These are phyloP conservation scores for Notamacropus eugenii DNA, from an alignment of 2,797 vertebrate genomes.

Conservation along the genomic window DNA sequence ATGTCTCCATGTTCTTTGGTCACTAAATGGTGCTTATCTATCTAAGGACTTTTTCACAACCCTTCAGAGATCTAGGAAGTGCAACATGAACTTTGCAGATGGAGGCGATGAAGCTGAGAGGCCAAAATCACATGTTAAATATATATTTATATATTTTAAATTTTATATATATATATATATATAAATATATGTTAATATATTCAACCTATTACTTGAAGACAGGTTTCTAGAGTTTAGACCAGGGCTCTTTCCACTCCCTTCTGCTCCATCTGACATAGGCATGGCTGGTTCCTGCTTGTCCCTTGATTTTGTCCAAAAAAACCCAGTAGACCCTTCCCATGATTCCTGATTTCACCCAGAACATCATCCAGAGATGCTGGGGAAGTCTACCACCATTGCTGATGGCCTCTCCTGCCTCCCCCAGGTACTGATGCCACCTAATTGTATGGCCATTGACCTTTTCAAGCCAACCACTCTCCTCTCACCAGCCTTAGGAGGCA, in stretches of 20 bases:
- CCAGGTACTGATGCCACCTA: background rate
- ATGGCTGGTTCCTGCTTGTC: background rate
- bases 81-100: background rate
- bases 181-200: too few species aligned
- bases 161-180: too few species aligned
- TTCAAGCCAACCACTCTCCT: background rate
- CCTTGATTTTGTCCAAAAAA: background rate
- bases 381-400: background rate
- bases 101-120: background rate
- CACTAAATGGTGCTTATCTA: too few species aligned
- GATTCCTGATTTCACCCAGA: background rate
- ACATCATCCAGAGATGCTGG: rapidly evolving
- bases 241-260: background rate
- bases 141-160: too few species aligned
- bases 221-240: background rate
- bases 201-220: background rate
- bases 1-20: background rate
- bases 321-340: background rate
- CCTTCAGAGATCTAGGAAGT: background rate
- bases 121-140: background rate
- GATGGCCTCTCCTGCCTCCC: background rate
- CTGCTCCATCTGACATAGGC: background rate
- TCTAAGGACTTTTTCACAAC: background rate
- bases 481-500: background rate
- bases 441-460: too few species aligned